phyloP scores from a whole-genome alignment of 2,888 invertebrate genomes.

The Blastobasis lacticolella region DNA sequence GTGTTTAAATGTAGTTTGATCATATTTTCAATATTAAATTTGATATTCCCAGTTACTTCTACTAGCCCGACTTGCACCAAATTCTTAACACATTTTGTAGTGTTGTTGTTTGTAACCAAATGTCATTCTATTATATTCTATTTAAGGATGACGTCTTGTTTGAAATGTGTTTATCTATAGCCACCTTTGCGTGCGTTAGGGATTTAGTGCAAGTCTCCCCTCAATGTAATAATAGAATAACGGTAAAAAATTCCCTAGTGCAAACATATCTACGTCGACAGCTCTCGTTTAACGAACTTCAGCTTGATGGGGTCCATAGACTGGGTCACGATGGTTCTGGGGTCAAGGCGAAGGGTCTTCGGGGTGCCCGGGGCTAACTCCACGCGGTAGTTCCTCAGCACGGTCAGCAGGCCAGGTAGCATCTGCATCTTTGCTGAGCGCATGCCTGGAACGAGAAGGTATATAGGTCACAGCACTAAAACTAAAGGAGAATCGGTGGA shows the following conservation, averaged over 20 bases:
- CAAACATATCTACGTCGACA: not conserved
- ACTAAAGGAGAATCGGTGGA: no score
- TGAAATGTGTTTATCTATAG: no score
- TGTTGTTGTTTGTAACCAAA: no score
- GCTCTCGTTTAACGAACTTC: not conserved
- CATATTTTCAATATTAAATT: no score
- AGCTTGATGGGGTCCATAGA: not conserved
- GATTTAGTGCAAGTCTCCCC: no score
- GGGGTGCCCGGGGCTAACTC: constrained; percentile 25
- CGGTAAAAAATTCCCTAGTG: not conserved
- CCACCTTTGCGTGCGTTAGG: not conserved
- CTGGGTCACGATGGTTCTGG: constrained; percentile 13
- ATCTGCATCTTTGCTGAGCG: constrained; percentile 41
- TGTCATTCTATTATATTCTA: no score
- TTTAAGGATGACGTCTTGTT: no score
- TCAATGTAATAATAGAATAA: not conserved
- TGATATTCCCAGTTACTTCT: no score
- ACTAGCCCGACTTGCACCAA: no score
- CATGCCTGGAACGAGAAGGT: constrained; percentile 16
- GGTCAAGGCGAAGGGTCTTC: constrained; percentile 9
- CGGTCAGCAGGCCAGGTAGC: constrained; percentile 28
- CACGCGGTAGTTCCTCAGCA: constrained; percentile 31
- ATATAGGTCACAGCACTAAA: no score
- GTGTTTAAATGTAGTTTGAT: no score
- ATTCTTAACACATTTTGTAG: no score